phyloP scores from a whole-genome alignment of 2,797 vertebrate genomes.

The Mormyrops boulengeri region DNA sequence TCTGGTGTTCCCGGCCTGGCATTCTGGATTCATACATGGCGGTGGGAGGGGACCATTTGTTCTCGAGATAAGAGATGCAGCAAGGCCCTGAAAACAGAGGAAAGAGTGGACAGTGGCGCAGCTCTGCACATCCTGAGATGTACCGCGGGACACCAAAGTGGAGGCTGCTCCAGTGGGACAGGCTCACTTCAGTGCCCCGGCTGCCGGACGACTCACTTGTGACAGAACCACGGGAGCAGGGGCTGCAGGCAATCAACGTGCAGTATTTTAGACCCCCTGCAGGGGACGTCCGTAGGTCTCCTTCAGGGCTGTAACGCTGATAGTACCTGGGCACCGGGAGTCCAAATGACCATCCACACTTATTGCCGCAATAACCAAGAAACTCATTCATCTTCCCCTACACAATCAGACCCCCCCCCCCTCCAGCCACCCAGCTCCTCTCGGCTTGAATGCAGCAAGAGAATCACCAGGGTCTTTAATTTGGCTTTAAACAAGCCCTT shows the following conservation, averaged over 20 bases:
- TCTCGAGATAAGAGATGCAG: neutral
- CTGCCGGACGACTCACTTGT: neutral
- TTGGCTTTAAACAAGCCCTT: neutral
- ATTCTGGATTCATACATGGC: neutral
- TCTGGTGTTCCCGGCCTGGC: neutral
- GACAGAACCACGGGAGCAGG: neutral
- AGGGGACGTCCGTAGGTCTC: neutral
- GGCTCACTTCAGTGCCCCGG: neutral
- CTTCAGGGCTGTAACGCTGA: neutral
- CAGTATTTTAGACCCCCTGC: neutral
- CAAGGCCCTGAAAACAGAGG: neutral
- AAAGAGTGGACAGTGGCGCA: neutral
- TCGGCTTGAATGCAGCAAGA: neutral
- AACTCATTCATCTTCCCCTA: neutral
- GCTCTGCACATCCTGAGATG: neutral
- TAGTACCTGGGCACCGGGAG: neutral
- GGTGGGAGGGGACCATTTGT: neutral
- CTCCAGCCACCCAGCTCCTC: neutral
- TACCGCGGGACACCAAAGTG: neutral
- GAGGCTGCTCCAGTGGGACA: neutral
- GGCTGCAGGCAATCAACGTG: no score
- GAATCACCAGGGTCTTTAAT: neutral
- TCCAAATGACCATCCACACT: neutral
- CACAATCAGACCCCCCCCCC: neutral
- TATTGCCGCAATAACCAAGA: neutral